Percentiles rank a stretch among this genome's conserved stretches.
phyloP scores from a whole-genome alignment of 2,113 vertebrate genomes.

The Ornithorhynchus anatinus region DNA sequence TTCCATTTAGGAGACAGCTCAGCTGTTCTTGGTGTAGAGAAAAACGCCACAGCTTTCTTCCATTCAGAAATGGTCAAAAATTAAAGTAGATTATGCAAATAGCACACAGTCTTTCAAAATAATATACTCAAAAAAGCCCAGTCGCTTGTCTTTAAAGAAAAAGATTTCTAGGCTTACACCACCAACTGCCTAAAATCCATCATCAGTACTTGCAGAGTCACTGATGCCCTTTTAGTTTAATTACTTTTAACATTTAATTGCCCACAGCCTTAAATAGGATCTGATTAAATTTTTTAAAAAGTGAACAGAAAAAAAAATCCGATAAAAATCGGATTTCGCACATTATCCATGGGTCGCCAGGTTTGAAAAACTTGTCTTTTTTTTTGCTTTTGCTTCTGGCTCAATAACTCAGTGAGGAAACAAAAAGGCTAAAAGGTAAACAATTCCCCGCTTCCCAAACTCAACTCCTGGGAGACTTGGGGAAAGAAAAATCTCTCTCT shows the following conservation, averaged over 20 bases:
- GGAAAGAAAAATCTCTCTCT: background rate
- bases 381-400: background rate
- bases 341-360: slow-evolving; percentile 5
- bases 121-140: background rate
- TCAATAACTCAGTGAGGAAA: background rate
- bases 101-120: background rate
- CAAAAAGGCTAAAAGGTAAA: background rate
- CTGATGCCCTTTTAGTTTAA: background rate
- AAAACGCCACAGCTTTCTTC: no score
- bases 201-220: background rate
- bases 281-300: slow-evolving; percentile 12
- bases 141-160: background rate
- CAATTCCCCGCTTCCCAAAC: background rate
- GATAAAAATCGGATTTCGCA: slow-evolving; percentile 28
- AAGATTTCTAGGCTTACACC: background rate
- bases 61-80: no score
- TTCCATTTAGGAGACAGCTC: no score
- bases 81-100: background rate
- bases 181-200: background rate
- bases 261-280: background rate
- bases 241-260: slow-evolving; percentile 20
- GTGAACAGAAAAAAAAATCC: background rate
- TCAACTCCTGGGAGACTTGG: background rate
- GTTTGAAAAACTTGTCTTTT: background rate
- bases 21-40: no score